Percentiles rank a stretch among this genome's conserved stretches.
These are phyloP conservation scores for Odocoileus virginianus DNA, from an alignment of 2,113 vertebrate species.

Conservation along the genomic window DNA sequence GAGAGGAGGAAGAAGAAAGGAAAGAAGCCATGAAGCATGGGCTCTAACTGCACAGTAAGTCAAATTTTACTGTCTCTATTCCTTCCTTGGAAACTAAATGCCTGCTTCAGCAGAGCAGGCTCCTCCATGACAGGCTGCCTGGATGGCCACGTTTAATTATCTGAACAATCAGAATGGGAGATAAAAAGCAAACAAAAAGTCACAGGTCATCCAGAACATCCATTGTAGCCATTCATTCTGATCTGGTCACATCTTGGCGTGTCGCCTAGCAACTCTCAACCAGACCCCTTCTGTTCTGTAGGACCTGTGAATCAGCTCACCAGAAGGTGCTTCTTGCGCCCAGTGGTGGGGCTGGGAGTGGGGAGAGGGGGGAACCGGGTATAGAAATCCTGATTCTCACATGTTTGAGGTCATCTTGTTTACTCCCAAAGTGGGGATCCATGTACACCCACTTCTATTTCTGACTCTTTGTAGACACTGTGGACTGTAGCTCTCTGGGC, in stretches of 20 bases:
- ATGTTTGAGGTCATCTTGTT: no score
- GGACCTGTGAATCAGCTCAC: neutral
- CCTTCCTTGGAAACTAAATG: neutral
- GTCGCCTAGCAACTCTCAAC: neutral
- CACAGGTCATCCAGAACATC: neutral
- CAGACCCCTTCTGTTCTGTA: neutral
- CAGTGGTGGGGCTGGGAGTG: neutral
- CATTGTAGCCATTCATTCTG: neutral
- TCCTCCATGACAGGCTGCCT: neutral
- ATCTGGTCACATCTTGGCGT: neutral
- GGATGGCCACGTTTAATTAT: neutral
- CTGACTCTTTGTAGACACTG: neutral
- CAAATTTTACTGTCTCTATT: neutral
- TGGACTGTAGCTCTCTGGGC: neutral
- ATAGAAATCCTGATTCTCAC: no score
- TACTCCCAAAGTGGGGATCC: neutral
- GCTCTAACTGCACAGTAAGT: fast-evolving
- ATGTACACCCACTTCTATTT: neutral
- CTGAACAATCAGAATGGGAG: no score
- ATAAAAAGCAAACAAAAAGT: neutral
- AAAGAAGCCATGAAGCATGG: neutral
- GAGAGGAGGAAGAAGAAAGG: neutral
- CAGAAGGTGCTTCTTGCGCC: neutral
- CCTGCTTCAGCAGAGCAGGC: neutral
- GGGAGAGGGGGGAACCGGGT: fast-evolving